Evolutionary conservation across 2,888 invertebrate genomes (phyloP), one percentile per base, ranked within the genome.

Genomic region (Isotomurus palustris): DNA sequence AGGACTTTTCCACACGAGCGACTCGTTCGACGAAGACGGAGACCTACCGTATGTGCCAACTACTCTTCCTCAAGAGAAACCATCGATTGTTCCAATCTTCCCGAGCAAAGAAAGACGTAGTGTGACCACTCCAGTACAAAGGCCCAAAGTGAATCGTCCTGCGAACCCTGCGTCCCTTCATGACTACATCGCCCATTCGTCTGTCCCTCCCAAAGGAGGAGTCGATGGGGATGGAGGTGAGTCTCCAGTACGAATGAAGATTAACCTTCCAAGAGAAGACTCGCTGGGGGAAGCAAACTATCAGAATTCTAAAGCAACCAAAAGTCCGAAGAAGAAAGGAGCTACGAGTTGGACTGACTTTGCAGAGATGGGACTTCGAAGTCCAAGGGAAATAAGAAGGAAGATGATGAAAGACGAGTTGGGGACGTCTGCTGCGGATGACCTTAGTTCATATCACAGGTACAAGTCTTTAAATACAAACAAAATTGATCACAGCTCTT

Each of bases 41-140:
- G 88, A 89, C 76, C 78, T 91, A 72, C 91, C 91, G 2, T 91
- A 89, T 74, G 84, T 91, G 72, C 91, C 91, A 56, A 91, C 91
- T n/a, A 91, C 91, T 53, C 77, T 91, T 73, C 91, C 91, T 21
- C 81, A 84, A 74, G 91, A 91, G 77, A 83, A 91, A 64, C 85
- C 90, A 17, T 82, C 86, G 62, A 89, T 86, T 25, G 78, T 90
- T 66, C 86, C 89, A 19, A 84, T 91, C 72, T 82, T 91, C 65
- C 90, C 49, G 35, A 35, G 35, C 12, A 49, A 49, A n/a, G 49
- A 49, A 49, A 32, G 35, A 3, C 6, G 49, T 10, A 49, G 49
- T 24, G 22, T 25, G 29, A 68, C 64, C 2, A 56, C 58, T 22
- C 68, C 70, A 3, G 55, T 67, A 22, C 66, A 62, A 58, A 55